Base-by-base conservation (phyloP, 1,140 invertebrate genomes). In the Microvelia longipes region DNA sequence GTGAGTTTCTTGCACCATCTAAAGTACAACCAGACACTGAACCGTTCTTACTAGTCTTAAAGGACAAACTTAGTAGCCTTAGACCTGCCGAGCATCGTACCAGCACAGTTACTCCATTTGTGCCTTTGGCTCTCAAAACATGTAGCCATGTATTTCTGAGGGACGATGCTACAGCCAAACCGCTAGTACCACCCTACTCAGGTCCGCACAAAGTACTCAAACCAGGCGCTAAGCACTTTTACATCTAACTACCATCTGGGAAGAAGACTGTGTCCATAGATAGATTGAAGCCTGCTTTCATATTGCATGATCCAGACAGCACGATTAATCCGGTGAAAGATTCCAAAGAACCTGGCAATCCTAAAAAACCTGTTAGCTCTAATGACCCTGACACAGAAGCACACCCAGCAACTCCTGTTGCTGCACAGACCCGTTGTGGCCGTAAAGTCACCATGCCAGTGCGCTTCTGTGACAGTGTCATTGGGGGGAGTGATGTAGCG, bases 131-230 rank as follows among this genome's bases (percentile, higher is more conserved):
- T 50, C 5, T 50, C 5, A 50, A 19, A 19, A 50, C 63, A 11
- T 24, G 63, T 27, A 70, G 71, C 5, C 74, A 78, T 63, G 78
- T 78, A 14, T 75, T 78, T 27, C 11, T 77, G 0, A 68, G 75
- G 1, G 72, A 74, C 60, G 77, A 77, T 30, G 67, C 60, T 25
- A 67, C 74, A 15, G 70, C 71, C 50, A 35, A 26, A 25, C 71
- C 74, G 0, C 70, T 77, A 11, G 67, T 75, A 15, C 64, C 71
- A 2, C 73, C 75, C 5, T 78, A 78, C 69, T 73, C 75, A 1
- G 77, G 77, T 0, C 77, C 76, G 0, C 75, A 74, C 70, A 15
- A 66, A 62, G 76, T 79, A 0, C 27, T 77, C 15, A 29, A 71
- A 1, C 65, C 73, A 2, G 19, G 29, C 13, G 73, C 72, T 0